phyloP scores from a whole-genome alignment of 2,797 vertebrate genomes.

The Menidia menidia region DNA sequence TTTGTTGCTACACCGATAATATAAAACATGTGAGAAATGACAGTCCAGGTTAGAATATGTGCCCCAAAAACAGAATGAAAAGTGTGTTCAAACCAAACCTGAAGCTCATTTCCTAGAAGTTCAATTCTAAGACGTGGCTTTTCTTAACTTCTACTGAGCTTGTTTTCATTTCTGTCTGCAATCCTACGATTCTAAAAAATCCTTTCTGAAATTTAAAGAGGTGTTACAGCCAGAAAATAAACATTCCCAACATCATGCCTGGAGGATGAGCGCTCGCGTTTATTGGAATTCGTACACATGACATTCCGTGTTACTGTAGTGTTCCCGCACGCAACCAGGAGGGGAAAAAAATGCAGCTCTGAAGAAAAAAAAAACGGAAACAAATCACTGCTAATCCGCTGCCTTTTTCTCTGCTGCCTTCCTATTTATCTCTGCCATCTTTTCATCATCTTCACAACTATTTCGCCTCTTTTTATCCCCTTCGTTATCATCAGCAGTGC shows the following conservation, averaged over 20 bases:
- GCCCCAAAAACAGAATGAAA: background rate
- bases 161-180: too few species aligned
- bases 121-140: background rate
- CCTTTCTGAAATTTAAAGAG: slow-evolving; percentile 11
- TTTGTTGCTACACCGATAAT: background rate
- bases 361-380: background rate
- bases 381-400: background rate
- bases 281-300: slow-evolving; percentile 1
- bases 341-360: background rate
- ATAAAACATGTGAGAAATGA: background rate
- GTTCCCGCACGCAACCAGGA: slow-evolving; percentile 4
- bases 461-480: background rate
- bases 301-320: background rate
- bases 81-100: too few species aligned
- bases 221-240: slow-evolving; percentile 24
- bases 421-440: background rate
- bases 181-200: background rate
- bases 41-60: background rate
- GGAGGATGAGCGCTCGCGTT: slow-evolving; percentile 20
- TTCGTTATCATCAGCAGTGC: slow-evolving; percentile 1
- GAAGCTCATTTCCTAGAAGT: too few species aligned
- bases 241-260: slow-evolving; percentile 1
- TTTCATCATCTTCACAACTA: slow-evolving; percentile 6
- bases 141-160: background rate
- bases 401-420: background rate